Evolutionary conservation across 2,113 vertebrate species (phyloP).

Genomic region (Zootoca vivipara): DNA sequence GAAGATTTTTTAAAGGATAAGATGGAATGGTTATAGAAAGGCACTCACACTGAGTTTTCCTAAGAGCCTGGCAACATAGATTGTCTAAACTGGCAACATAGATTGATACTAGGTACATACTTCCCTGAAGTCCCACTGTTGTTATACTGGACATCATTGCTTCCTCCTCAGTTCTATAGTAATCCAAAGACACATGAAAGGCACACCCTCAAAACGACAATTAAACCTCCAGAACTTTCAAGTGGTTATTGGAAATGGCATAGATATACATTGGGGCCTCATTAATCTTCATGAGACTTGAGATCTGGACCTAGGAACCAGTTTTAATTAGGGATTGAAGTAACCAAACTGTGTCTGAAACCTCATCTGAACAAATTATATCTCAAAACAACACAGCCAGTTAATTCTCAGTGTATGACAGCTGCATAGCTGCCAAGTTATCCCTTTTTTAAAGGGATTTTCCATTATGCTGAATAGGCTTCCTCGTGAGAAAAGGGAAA

Average conservation of each 20-base stretch:
- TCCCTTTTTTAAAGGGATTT: too few relatives aligned
- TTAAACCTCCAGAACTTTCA: neutral
- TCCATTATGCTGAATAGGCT: too few relatives aligned
- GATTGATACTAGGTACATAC: neutral
- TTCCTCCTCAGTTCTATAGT: neutral
- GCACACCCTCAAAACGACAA: neutral
- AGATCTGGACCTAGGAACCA: neutral
- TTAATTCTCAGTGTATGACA: neutral
- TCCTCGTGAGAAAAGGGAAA: too few relatives aligned
- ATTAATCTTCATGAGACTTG: neutral
- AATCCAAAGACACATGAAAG: neutral
- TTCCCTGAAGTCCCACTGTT: neutral
- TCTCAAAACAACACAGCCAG: neutral
- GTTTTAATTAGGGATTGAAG: too few relatives aligned
- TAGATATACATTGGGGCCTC: neutral
- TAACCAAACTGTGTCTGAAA: too few relatives aligned
- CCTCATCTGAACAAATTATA: too few relatives aligned
- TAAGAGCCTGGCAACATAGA: neutral
- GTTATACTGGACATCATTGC: neutral
- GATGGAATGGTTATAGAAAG: neutral
- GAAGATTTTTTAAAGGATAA: neutral
- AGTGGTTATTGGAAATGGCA: neutral
- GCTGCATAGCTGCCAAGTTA: too few relatives aligned
- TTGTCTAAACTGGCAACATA: neutral
- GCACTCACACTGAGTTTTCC: neutral